Base-by-base conservation (phyloP, 2,113 vertebrate species). In the Excalfactoria chinensis region DNA sequence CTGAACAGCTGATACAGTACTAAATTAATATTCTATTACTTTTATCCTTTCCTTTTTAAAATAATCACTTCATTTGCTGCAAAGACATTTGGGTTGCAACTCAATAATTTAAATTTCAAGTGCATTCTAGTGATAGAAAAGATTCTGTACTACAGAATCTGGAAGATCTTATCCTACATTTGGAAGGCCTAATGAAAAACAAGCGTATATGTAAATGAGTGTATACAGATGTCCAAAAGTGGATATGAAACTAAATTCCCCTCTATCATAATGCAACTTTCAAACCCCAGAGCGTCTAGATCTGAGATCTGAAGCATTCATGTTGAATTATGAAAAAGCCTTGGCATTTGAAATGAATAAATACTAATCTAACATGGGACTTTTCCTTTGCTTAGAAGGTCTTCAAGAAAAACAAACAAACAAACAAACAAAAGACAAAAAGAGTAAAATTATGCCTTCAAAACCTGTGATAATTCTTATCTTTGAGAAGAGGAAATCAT, bases 401-500 rank as follows among this genome's bases (percentile, higher is more conserved):
- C 28, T 81, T 84, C 25, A 46, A 25, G 3, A 35, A 46, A 64
- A 5, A 41, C 40, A 41, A 41, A 41, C 40, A 43, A 64, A 56
- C 41, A 75, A 82, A 51, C 64, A 3, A 75, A 4, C 32, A 59
- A 56, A 75, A 68, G n/a, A 66, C 22, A 85, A 25, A 25, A n/a
- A 74, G 13, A 70, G 16, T 9, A 71, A 88, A 93, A 79, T 28
- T 6, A 19, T n/a, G n/a, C 12, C 62, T 85, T 85, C 48, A 77
- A 91, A 96, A 30, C 32, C 48, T 41, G 37, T 91, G 60, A 80
- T 87, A 91, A 83, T 53, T 30, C 46, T 95, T 88, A 91, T 93
- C 84, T 95, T 60, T 3, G 3, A 71, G 69, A 56, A 64, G 21
- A 0, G 68, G 89, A 93, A 96, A 74, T 93, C 4, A 53, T 83